Base-by-base conservation (phyloP, 2,113 vertebrate species). In the Arothron firmamentum region DNA sequence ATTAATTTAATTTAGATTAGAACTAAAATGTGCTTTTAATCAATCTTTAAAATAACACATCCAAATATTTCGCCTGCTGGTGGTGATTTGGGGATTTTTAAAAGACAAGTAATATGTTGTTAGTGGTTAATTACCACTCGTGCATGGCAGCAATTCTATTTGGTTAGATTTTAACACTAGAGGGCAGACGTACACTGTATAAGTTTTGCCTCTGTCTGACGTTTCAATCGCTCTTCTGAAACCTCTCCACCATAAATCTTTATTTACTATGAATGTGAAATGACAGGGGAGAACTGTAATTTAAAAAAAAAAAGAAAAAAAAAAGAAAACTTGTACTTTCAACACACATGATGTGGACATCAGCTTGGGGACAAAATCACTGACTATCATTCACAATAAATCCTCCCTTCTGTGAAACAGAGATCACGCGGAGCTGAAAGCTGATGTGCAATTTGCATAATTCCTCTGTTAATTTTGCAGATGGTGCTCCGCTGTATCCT, bases 141-240 rank as follows among this genome's bases (percentile, higher is more conserved):
- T 62, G 25, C 41, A 18, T 38, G 50, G n/a, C n/a, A 42, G 55
- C 41, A 0, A 54, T 63, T 18, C 31, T 7, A 10, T 5, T 17
- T 53, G 48, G 43, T 69, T 66, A 55, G 52, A 13, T 21, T 61
- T 20, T 23, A 16, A 47, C 85, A 75, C 70, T 46, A 80, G 87
- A 41, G 82, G n/a, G 81, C 65, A 81, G 68, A 62, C 81, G 77
- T 67, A 53, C 2, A 70, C 56, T 18, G 38, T 3, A 1, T 52
- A 59, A 72, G 20, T 43, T 17, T 67, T n/a, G 28, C 6, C 0
- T 34, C 17, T 31, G 25, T 23, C 3, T 15, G 5, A 11, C 13
- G 12, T 56, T 19, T 41, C 48, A 19, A 5, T 20, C 52, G 10
- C 25, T 21, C 53, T 20, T 3, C 34, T 45, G 5, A 45, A 28